Conservation (phyloP, 2,888 invertebrate species). For the Metalampra italica region DNA sequence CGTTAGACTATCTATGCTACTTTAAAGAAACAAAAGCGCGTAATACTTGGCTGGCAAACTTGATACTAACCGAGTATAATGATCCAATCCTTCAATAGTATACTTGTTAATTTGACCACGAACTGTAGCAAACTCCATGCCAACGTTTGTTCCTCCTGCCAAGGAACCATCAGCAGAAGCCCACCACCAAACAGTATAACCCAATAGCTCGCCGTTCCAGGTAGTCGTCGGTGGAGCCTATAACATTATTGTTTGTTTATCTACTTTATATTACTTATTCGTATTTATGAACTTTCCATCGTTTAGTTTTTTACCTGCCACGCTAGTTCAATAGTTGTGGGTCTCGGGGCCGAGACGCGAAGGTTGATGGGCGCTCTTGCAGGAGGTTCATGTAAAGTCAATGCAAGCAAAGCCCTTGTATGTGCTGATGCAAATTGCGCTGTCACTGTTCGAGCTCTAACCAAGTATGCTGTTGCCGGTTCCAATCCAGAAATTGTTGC, state of each 20-base stretch:
- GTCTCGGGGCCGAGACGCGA: constrained; percentile 57
- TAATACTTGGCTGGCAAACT: neutral
- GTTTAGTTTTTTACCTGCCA: constrained; percentile 52
- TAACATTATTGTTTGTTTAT: neutral
- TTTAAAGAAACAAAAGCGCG: neutral
- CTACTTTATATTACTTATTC: too few relatives aligned
- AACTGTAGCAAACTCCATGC: constrained; percentile 81
- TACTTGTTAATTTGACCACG: constrained; percentile 85
- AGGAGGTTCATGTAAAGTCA: constrained; percentile 68
- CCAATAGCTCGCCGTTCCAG: constrained; percentile 87
- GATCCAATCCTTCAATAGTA: constrained; percentile 84
- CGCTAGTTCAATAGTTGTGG: constrained; percentile 59
- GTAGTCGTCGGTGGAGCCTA: constrained; percentile 83
- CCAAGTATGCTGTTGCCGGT: constrained; percentile 66
- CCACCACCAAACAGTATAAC: constrained; percentile 87
- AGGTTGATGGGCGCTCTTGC: constrained; percentile 59
- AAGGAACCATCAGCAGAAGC: constrained; percentile 62
- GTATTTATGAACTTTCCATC: too few relatives aligned
- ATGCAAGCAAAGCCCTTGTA: constrained; percentile 60
- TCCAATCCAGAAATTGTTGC: constrained; percentile 66
- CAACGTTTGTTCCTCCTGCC: constrained; percentile 55
- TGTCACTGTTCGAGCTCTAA: constrained; percentile 64
- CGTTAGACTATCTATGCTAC: neutral
- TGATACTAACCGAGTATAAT: constrained; percentile 83
- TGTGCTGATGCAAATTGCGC: constrained; percentile 68